Percentiles rank a stretch among this genome's conserved stretches.
Evolutionary conservation across 37 sponge, comb jelly and placozoan genomes (phyloP).

Genomic region (Oscarella lobularis): DNA sequence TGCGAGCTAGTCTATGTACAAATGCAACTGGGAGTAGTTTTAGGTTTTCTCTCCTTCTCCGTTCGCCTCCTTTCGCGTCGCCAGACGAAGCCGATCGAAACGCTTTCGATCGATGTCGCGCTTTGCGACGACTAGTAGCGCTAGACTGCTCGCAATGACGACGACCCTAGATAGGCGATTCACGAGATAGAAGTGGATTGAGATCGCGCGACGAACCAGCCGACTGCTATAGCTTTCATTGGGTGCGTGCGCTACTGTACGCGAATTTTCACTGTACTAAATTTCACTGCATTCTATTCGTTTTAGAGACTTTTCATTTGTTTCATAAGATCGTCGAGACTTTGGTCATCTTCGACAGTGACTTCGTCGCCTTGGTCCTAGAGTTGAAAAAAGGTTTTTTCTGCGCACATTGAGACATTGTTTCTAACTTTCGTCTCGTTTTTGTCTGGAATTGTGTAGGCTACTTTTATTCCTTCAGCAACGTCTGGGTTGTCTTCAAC

Average conservation of each 20-base stretch:
- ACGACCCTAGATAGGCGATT: too few relatives aligned
- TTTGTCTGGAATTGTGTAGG: background rate
- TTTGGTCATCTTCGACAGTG: background rate
- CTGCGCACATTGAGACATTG: background rate
- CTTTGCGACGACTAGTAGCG: background rate
- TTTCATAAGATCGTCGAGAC: slow-evolving; percentile 54
- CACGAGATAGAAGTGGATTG: too few relatives aligned
- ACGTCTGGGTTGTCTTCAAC: background rate
- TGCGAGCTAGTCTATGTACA: too few relatives aligned
- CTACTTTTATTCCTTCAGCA: background rate
- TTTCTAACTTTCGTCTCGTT: background rate
- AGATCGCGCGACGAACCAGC: too few relatives aligned
- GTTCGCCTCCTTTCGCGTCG: too few relatives aligned
- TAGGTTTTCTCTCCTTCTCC: too few relatives aligned
- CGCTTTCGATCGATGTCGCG: background rate
- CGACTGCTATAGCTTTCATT: too few relatives aligned
- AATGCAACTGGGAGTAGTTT: too few relatives aligned
- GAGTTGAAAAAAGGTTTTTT: background rate
- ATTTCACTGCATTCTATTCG: too few relatives aligned
- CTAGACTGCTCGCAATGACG: background rate
- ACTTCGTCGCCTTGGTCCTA: background rate
- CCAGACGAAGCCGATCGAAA: too few relatives aligned
- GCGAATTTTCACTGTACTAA: too few relatives aligned
- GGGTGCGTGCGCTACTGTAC: too few relatives aligned
- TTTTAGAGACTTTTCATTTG: slow-evolving; percentile 47